Conservation (phyloP, 2,888 invertebrate species). For the Macrosoma leucophasiata region DNA sequence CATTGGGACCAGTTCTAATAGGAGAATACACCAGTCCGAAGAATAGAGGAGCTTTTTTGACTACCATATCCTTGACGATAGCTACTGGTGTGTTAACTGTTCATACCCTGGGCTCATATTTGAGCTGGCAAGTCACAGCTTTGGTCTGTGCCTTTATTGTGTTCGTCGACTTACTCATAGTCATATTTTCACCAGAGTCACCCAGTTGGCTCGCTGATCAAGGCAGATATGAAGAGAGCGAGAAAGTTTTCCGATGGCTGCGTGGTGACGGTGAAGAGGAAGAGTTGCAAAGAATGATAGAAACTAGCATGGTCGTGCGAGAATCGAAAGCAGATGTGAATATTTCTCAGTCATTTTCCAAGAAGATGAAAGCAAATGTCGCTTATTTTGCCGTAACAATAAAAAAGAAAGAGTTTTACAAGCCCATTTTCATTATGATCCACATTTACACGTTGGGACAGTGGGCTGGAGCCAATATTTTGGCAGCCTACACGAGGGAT, state of each 20-base stretch:
- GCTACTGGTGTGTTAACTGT: conserved; percentile 75
- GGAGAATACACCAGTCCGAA: conserved; percentile 74
- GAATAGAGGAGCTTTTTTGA: conserved; percentile 75
- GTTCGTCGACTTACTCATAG: conserved; percentile 54
- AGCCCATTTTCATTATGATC: conserved; percentile 51
- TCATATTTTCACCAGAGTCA: conserved; percentile 73
- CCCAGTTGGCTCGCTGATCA: conserved; percentile 79
- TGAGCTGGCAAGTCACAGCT: conserved; percentile 72
- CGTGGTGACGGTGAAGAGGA: conserved; percentile 65
- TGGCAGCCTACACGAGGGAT: conserved; percentile 46
- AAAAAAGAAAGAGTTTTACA: conserved; percentile 44
- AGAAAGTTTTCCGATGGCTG: conserved; percentile 70
- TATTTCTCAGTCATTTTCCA: conserved; percentile 30
- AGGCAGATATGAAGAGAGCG: conserved; percentile 69
- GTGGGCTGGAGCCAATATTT: conserved; percentile 50
- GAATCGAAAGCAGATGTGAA: conserved; percentile 34
- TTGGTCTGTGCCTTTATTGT: conserved; percentile 60
- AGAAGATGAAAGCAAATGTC: conserved; percentile 31
- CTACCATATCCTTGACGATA: conserved; percentile 75
- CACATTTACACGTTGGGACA: conserved; percentile 47
- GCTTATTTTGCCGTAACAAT: conserved; percentile 36
- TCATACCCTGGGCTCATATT: conserved; percentile 76
- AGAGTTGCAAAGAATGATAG: conserved; percentile 44
- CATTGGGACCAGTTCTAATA: conserved; percentile 64
- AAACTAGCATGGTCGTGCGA: conserved; percentile 36